Evolutionary conservation across 1,140 invertebrate species (phyloP).

Genomic region (Drosophila tristis): DNA sequence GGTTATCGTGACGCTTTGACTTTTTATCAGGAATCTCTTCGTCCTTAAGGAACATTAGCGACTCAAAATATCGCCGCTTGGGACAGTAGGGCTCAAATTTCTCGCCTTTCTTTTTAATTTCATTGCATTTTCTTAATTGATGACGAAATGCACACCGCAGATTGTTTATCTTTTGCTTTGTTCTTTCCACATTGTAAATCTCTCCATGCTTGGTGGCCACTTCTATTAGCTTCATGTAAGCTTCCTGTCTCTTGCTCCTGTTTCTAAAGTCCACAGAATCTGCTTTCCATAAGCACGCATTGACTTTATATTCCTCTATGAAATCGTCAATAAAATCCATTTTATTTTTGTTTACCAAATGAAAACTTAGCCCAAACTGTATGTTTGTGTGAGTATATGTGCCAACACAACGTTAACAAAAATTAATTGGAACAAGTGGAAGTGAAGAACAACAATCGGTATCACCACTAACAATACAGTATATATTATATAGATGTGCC

Average conservation of each 20-base stretch:
- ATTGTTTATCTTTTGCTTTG: conserved; percentile 84
- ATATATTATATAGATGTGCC: too few relatives aligned
- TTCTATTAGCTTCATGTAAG: conserved; percentile 78
- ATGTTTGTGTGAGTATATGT: conserved; percentile 28
- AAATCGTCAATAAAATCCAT: conserved; percentile 84
- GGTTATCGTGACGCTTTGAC: conserved; percentile 49
- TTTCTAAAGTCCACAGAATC: conserved; percentile 78
- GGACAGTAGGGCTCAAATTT: conserved; percentile 82
- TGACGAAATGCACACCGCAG: conserved; percentile 81
- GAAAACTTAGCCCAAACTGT: conserved; percentile 33
- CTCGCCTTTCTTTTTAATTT: conserved; percentile 77
- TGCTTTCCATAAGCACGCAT: conserved; percentile 83
- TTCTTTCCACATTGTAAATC: conserved; percentile 79
- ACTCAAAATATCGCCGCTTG: conserved; percentile 79
- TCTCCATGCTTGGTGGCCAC: conserved; percentile 81
- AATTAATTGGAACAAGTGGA: conserved; percentile 88
- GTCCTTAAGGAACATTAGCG: conserved; percentile 80
- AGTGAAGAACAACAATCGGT: conserved; percentile 2
- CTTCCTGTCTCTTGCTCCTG: conserved; percentile 71
- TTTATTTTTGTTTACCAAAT: conserved; percentile 71
- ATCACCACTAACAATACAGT: too few relatives aligned
- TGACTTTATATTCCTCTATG: conserved; percentile 80
- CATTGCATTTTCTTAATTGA: conserved; percentile 80
- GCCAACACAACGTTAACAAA: conserved; percentile 88
- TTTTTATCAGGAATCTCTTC: conserved; percentile 77